Percentiles rank a stretch among this genome's conserved stretches.
Conservation (phyloP, 2,888 invertebrate species). For the Hylaea fasciaria region DNA sequence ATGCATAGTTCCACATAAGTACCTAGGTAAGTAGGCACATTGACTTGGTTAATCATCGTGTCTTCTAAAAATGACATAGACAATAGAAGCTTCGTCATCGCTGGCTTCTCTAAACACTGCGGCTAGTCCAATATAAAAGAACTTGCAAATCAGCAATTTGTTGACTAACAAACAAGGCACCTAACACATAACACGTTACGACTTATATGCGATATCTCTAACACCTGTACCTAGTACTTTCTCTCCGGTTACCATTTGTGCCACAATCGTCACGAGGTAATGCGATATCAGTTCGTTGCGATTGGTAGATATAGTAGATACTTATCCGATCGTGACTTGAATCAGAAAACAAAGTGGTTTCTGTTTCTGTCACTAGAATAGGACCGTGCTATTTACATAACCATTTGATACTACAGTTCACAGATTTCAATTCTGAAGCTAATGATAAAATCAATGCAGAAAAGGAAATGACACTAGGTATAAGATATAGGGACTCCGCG, state of each 20-base stretch:
- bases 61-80: too few species aligned
- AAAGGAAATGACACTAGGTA: too few species aligned
- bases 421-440: too few species aligned
- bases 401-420: neutral
- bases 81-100: neutral
- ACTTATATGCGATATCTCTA: conserved; percentile 41
- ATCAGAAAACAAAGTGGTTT: conserved; percentile 26
- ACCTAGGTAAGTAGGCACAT: too few species aligned
- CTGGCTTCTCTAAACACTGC: conserved; percentile 5
- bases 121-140: conserved; percentile 11
- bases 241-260: conserved; percentile 45
- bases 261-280: conserved; percentile 31
- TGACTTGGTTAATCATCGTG: too few species aligned
- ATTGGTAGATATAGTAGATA: too few species aligned
- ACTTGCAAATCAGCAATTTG: conserved; percentile 23
- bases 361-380: conserved; percentile 14
- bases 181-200: conserved; percentile 38
- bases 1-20: too few species aligned
- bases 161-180: conserved; percentile 24
- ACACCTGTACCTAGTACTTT: conserved; percentile 53
- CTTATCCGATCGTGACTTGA: conserved; percentile 36
- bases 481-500: neutral
- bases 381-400: conserved; percentile 16
- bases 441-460: too few species aligned
- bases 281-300: conserved; percentile 22